Base-by-base conservation (phyloP, 1,140 invertebrate species). In the Armadillidium nasatum region DNA sequence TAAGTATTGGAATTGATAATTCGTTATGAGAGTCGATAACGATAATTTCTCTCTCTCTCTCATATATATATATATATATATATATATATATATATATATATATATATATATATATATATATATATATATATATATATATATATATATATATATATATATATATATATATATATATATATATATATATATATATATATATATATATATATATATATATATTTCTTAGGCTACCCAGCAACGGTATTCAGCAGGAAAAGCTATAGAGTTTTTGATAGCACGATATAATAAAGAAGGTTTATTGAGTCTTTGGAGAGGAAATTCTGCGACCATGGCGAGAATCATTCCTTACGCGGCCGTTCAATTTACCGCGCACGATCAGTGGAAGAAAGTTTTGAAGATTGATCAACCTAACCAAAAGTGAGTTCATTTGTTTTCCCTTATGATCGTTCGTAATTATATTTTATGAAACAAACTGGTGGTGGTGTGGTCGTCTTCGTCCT, bases 341-440 rank as follows among this genome's bases (percentile, higher is more conserved):
- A 87, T 98, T 54, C 97, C 97, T 1, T 98, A 99, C 85, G 95
- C 97, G 70, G 94, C 97, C 13, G 94, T 99, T 76, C 97, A 99
- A 85, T 99, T 98, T 84, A 92, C 94, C 0, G 90, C 96, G 23
- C 95, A 98, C 85, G 97, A 99, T 87, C 95, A 99, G 83, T 99
- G 92, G 89, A 97, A 97, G 84, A 87, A 89, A 77, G 83, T 96
- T 4, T 86, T 99, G 0, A 86, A 87, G 21, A 88, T 94, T 22
- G 91, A 94, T 82, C 82, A 82, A 54, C 88, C 88, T 75, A 85
- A 66, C 45, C 86, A 75, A 87, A 89, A 86, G 78, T 86, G 85
- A 73, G 87, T 88, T 33, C 0, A 23, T 6, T 33, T 23, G 22
- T 10, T 33, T 71, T 15, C 22, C 10, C 22, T 15, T 10, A 71